Percentiles rank a stretch among this genome's conserved stretches.
Conservation (phyloP, 2,113 vertebrate species). For the Paramormyrops kingsleyae region DNA sequence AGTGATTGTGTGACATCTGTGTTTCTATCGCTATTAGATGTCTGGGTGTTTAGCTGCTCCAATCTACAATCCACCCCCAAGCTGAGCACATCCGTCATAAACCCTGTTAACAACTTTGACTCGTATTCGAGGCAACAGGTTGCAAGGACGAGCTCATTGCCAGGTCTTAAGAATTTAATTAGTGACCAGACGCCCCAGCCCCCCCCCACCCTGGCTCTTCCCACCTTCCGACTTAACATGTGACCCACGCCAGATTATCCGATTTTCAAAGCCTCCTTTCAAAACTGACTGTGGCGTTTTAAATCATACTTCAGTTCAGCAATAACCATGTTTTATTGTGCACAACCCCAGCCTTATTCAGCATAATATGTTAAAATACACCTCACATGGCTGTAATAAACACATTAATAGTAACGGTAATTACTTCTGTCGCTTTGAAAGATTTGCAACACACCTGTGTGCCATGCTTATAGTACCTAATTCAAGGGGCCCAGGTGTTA, state of each 20-base stretch:
- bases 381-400: background rate
- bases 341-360: background rate
- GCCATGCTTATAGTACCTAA: background rate
- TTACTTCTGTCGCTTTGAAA: background rate
- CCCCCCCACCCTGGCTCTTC: constrained; percentile 42
- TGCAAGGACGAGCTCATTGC: constrained; percentile 55
- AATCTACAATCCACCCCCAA: background rate
- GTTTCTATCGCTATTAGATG: background rate
- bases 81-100: background rate
- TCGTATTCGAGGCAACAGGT: constrained; percentile 23
- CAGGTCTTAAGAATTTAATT: constrained; percentile 70
- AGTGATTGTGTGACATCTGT: background rate
- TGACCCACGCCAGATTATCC: constrained; percentile 58
- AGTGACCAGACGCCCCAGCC: constrained; percentile 57
- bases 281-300: constrained; percentile 2
- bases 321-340: background rate
- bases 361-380: background rate
- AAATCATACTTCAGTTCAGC: background rate
- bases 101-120: background rate
- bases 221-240: constrained; percentile 59
- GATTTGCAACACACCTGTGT: background rate
- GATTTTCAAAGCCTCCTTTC: background rate
- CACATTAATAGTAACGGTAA: background rate
- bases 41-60: background rate
- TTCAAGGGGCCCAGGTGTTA: background rate